phyloP scores from a whole-genome alignment of 2,113 vertebrate species.

The Oxyruncus cristatus region DNA sequence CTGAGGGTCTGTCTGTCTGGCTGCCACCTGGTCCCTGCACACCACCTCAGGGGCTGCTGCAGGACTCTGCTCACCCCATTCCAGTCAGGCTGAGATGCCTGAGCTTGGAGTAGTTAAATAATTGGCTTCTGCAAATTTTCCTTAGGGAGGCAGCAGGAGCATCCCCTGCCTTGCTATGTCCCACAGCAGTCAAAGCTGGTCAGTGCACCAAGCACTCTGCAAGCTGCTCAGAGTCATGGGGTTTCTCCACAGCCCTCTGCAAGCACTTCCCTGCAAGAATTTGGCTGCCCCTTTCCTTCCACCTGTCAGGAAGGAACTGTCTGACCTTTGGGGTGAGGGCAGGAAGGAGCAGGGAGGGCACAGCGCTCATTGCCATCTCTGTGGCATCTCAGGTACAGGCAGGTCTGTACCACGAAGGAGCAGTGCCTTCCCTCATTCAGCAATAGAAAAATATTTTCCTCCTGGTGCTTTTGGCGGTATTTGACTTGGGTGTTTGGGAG shows the following conservation, averaged over 20 bases:
- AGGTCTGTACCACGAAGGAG: not conserved
- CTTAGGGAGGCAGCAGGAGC: not conserved
- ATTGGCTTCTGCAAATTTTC: not conserved
- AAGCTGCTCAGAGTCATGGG: not conserved
- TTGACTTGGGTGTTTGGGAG: slow-evolving; percentile 39
- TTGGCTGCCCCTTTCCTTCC: not conserved
- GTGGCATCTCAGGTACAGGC: not conserved
- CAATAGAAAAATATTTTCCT: not conserved
- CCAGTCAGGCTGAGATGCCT: not conserved
- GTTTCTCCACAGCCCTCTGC: not conserved
- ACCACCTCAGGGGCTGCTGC: not conserved
- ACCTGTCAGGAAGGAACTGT: rapidly evolving
- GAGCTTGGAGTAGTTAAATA: not conserved
- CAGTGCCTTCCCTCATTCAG: not conserved
- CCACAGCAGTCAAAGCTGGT: not conserved
- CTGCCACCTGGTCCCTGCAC: not conserved
- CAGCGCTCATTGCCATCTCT: not conserved
- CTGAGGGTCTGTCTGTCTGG: not conserved
- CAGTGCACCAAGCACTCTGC: not conserved
- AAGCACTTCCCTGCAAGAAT: not conserved
- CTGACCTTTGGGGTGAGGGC: not conserved
- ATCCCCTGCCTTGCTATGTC: rapidly evolving
- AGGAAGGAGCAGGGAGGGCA: not conserved
- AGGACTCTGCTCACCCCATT: not conserved
- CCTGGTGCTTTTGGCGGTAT: slow-evolving; percentile 30